Conservation (phyloP, 2,888 invertebrate species). For the Meiosimyza decipiens region DNA sequence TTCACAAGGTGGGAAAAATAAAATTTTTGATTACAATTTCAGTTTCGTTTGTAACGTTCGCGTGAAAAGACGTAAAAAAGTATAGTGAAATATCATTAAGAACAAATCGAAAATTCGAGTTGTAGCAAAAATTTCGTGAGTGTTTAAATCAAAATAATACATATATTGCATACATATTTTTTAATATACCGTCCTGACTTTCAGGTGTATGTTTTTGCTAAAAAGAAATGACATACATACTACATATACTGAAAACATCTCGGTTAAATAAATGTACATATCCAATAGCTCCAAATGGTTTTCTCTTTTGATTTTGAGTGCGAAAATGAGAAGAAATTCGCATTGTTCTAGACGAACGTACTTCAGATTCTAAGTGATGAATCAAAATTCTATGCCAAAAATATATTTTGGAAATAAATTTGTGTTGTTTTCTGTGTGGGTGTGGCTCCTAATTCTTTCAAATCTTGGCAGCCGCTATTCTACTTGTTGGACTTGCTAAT, state of each 20-base stretch:
- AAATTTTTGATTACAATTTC: constrained; percentile 52
- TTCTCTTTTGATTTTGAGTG: no score
- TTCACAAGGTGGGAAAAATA: constrained; percentile 36
- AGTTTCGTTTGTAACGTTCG: constrained; percentile 60
- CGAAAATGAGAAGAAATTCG: no score
- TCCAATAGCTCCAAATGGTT: no score
- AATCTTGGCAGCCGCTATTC: constrained; percentile 18
- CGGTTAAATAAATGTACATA: no score
- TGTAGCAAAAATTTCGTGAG: constrained; percentile 27
- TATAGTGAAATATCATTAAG: constrained; percentile 27
- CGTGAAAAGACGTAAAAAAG: constrained; percentile 51
- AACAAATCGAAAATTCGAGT: constrained; percentile 34
- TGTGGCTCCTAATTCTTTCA: constrained; percentile 15
- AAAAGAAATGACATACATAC: no score
- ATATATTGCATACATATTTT: not conserved
- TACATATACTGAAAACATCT: no score
- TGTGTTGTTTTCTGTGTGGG: constrained; percentile 21
- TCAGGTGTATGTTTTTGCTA: no score
- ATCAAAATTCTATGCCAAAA: no score
- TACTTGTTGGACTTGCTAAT: not conserved
- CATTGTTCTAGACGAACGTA: no score
- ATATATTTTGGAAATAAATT: constrained; percentile 16
- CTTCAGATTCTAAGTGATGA: no score
- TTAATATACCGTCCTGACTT: no score
- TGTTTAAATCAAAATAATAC: constrained; percentile 22